phyloP scores from a whole-genome alignment of 1,140 invertebrate genomes.

The Bactericera cockerelli region DNA sequence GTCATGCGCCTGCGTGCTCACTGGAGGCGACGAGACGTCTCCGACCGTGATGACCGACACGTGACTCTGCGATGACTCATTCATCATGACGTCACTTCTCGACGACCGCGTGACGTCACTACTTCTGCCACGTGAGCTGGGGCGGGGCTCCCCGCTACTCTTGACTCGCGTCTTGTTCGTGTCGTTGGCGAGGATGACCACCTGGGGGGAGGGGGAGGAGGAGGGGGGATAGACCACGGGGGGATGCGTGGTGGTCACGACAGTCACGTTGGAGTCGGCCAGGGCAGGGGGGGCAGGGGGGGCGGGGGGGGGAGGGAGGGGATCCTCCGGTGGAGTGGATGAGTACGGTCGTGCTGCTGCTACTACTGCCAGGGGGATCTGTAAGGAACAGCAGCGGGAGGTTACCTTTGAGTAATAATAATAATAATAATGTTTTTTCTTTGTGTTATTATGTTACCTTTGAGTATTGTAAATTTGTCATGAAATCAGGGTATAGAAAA shows the following conservation, averaged over 20 bases:
- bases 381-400: too few species aligned
- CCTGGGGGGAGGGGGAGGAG: conserved; percentile 35
- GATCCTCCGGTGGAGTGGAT: not conserved
- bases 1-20: not conserved
- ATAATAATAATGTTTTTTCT: too few species aligned
- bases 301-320: not conserved
- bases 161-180: conserved; percentile 47
- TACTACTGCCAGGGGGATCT: not conserved
- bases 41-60: conserved; percentile 80
- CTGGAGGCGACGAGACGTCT: conserved; percentile 29
- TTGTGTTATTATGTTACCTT: too few species aligned
- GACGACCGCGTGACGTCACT: conserved; percentile 19
- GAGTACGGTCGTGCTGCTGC: not conserved
- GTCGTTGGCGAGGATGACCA: conserved; percentile 60
- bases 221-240: conserved; percentile 39
- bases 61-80: conserved; percentile 46
- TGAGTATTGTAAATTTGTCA: too few species aligned
- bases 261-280: conserved; percentile 39
- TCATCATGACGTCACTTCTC: conserved; percentile 19
- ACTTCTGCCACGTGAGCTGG: conserved; percentile 32
- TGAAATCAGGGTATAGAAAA: too few species aligned
- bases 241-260: conserved; percentile 56
- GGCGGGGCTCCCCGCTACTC: conserved; percentile 31
- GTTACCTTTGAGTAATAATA: too few species aligned
- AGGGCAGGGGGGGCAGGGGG: not conserved